phyloP scores from a whole-genome alignment of 1,140 invertebrate species.

The Drosophila novamexicana region DNA sequence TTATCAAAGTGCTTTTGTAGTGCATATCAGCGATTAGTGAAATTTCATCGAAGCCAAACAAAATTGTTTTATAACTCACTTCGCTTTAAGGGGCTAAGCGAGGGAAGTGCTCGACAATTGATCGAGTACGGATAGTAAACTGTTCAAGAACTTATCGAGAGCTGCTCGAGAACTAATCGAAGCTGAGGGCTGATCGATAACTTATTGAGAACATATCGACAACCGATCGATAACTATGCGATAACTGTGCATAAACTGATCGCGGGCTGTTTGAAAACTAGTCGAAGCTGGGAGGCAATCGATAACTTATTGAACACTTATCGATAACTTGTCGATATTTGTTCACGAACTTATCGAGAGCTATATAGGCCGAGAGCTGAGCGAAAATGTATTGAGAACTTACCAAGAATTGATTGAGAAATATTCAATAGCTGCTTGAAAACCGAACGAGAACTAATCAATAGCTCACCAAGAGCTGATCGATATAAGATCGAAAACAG shows the following conservation, averaged over 20 bases:
- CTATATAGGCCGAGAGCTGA: no score
- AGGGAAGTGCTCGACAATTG: background rate
- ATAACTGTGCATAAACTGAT: background rate
- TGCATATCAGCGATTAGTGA: constrained; percentile 45
- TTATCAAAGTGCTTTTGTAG: constrained; percentile 21
- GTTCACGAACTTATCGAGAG: no score
- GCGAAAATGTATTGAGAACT: background rate
- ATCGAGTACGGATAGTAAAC: background rate
- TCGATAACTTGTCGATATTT: background rate
- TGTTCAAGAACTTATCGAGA: background rate
- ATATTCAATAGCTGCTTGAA: no score
- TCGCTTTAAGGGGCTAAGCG: background rate
- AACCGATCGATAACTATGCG: background rate
- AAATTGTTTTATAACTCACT: constrained; percentile 24
- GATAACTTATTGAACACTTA: background rate
- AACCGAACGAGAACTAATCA: background rate
- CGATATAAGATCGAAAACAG: no score
- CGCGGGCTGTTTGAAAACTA: background rate
- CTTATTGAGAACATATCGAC: background rate
- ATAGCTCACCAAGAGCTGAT: background rate
- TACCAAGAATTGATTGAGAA: background rate
- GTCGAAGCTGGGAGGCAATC: background rate
- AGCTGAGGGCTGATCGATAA: background rate
- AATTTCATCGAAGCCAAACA: constrained; percentile 27
- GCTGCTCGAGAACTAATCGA: background rate